Conservation (phyloP, 2,888 invertebrate genomes). For the Amphipyra berbera region DNA sequence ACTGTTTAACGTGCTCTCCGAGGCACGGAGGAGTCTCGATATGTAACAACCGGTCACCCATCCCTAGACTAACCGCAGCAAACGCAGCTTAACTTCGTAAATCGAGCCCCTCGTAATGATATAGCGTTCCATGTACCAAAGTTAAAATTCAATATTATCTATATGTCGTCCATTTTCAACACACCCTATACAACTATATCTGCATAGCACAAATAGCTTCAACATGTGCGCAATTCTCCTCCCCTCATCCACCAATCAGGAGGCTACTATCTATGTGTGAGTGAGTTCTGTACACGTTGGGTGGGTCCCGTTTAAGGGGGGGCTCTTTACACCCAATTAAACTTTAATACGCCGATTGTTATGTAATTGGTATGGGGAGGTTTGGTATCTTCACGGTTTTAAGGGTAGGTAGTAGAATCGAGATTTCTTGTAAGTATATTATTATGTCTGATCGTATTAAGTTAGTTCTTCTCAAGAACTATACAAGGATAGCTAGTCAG, state of each 20-base stretch:
- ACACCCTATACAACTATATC: slow-evolving; percentile 70
- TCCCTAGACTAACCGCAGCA: no score
- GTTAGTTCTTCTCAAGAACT: no score
- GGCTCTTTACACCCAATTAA: slow-evolving; percentile 67
- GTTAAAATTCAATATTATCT: no score
- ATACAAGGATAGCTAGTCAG: no score
- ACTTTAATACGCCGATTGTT: slow-evolving; percentile 67
- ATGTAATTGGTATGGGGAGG: slow-evolving; percentile 63
- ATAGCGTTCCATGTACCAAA: no score
- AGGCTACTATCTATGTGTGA: slow-evolving; percentile 18
- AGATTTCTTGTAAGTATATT: background rate
- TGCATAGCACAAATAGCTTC: slow-evolving; percentile 74
- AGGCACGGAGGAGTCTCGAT: no score
- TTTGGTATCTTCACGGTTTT: slow-evolving; percentile 31
- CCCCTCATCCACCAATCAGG: slow-evolving; percentile 64
- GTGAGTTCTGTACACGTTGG: slow-evolving; percentile 30
- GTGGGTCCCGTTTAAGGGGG: slow-evolving; percentile 56
- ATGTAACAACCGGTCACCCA: no score
- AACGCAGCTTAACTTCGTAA: no score
- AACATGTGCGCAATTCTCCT: slow-evolving; percentile 63
- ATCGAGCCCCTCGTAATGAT: no score
- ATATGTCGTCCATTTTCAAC: background rate
- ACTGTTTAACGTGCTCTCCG: no score
- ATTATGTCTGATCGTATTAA: no score
- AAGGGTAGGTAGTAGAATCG: slow-evolving; percentile 40